Conservation (phyloP, 1,140 invertebrate genomes). For the Leptonema lineaticorne region DNA sequence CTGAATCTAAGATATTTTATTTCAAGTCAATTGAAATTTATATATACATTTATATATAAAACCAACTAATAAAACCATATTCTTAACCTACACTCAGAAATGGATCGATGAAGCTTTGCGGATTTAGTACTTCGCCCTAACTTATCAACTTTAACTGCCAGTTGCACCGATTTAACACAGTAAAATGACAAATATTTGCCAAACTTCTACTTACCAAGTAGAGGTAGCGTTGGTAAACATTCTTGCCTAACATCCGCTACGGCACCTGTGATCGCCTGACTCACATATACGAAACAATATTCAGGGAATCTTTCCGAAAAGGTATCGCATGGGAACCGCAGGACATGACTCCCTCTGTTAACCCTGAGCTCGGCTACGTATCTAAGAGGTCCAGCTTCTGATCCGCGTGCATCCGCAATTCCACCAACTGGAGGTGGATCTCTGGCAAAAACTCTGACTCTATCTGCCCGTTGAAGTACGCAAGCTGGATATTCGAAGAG, state of each 20-base stretch:
- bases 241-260: constrained; percentile 78
- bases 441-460: constrained; percentile 72
- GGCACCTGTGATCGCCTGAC: constrained; percentile 75
- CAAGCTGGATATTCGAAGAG: constrained; percentile 81
- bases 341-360: constrained; percentile 66
- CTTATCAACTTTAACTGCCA: no score
- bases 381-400: constrained; percentile 53
- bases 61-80: no score
- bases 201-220: constrained; percentile 63
- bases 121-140: no score
- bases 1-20: no score
- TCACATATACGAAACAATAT: constrained; percentile 85
- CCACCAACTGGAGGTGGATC: constrained; percentile 64
- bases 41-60: no score
- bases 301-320: constrained; percentile 79
- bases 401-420: constrained; percentile 59
- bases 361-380: constrained; percentile 68
- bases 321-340: constrained; percentile 78
- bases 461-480: constrained; percentile 69
- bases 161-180: no score
- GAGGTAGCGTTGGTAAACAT: constrained; percentile 76
- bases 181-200: no score
- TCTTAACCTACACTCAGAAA: no score
- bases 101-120: no score
- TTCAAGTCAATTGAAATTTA: no score